A percentile compares a stretch with the other conserved stretches of the same genome.
Evolutionary conservation across 1,140 invertebrate species (phyloP).

Genomic region (Plodia interpunctella): DNA sequence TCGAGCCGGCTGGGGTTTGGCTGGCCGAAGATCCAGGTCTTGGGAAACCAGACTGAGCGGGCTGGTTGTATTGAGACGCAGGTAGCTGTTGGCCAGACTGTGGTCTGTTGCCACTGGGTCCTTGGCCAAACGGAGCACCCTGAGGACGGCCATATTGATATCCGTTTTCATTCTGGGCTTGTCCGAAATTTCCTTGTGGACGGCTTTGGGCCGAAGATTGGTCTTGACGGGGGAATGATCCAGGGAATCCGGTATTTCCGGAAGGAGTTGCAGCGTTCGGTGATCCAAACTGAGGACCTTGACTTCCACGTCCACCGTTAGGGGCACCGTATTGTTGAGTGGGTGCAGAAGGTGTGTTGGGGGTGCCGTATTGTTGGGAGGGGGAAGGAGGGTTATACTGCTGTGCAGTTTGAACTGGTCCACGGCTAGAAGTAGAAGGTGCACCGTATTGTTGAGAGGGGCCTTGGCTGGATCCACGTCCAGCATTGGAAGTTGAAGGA

Average conservation of each 20-base stretch:
- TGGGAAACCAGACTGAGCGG: slow-evolving; percentile 9
- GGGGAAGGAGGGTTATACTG: no score
- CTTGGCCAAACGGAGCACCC: slow-evolving; percentile 11
- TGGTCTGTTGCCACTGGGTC: neutral
- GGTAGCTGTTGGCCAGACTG: slow-evolving; percentile 13
- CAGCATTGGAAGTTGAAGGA: slow-evolving; percentile 5
- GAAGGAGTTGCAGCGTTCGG: neutral
- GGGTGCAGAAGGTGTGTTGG: no score
- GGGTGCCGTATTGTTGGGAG: slow-evolving; percentile 22
- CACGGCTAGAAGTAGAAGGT: neutral
- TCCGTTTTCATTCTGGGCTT: slow-evolving; percentile 22
- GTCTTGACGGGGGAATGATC: neutral
- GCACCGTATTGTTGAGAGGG: neutral
- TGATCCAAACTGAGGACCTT: slow-evolving; percentile 5
- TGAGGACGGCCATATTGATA: slow-evolving; percentile 42
- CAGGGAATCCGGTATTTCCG: slow-evolving; percentile 2
- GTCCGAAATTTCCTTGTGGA: neutral
- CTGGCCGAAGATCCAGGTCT: slow-evolving; percentile 9
- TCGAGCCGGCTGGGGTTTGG: neutral
- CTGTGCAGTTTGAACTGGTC: no score
- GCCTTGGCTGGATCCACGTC: neutral
- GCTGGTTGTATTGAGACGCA: slow-evolving; percentile 15
- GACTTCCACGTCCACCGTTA: neutral
- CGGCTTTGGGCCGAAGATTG: slow-evolving; percentile 5
- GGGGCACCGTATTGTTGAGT: slow-evolving; percentile 14